These are phyloP conservation scores for Ryuthela nishihirai DNA, from an alignment of 2,888 invertebrate species.

Conservation along the genomic window DNA sequence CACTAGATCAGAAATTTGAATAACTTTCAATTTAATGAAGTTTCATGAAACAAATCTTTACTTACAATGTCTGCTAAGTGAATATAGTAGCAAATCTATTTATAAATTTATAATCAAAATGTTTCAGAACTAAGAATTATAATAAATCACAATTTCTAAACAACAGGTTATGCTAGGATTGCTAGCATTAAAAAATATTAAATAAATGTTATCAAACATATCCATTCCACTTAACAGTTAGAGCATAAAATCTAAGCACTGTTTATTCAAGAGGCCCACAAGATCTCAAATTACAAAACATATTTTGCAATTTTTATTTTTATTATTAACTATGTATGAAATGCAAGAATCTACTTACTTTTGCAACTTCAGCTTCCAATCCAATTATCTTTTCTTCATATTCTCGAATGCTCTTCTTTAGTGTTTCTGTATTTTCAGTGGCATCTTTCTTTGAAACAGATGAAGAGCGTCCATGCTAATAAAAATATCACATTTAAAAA, in stretches of 20 bases:
- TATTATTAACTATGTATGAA: not conserved
- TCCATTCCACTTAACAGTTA: not conserved
- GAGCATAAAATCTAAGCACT: not conserved
- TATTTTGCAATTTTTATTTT: not conserved
- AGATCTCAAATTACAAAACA: not conserved
- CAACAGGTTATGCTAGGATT: too few species aligned
- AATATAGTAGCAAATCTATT: too few species aligned
- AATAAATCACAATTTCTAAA: too few species aligned
- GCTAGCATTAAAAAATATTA: not conserved
- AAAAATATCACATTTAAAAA: too few species aligned
- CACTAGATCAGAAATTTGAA: conserved; percentile 52
- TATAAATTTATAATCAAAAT: too few species aligned
- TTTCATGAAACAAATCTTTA: too few species aligned
- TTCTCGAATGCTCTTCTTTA: conserved; percentile 63
- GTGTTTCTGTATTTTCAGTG: conserved; percentile 36
- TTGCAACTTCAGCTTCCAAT: conserved; percentile 73
- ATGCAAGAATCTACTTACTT: conserved; percentile 46
- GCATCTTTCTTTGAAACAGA: conserved; percentile 7
- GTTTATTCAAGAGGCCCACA: not conserved
- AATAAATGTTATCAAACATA: not conserved
- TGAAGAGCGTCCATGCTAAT: too few species aligned
- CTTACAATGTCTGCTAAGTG: too few species aligned
- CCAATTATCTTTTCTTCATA: conserved; percentile 68
- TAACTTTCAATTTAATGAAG: not conserved
- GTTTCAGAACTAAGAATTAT: too few species aligned